Conservation (phyloP, 2,113 vertebrate species). For the Melozone crissalis region DNA sequence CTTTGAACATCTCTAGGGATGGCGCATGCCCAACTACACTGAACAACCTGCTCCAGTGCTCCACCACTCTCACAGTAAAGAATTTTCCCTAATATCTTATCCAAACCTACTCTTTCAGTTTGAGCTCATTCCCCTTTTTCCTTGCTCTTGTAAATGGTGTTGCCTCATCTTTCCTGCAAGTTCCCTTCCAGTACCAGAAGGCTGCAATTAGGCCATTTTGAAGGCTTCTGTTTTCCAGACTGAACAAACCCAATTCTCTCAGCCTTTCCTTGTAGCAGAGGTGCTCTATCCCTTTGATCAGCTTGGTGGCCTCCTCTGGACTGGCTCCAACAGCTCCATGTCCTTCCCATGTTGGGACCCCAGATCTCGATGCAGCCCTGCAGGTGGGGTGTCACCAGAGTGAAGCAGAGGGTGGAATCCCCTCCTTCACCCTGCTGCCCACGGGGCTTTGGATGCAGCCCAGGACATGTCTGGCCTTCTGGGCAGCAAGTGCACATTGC, state of each 20-base stretch:
- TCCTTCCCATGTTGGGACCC: neutral
- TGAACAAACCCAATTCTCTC: neutral
- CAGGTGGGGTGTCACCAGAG: neutral
- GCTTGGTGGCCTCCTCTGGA: neutral
- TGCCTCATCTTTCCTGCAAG: neutral
- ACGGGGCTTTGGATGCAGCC: neutral
- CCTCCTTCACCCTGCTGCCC: rapidly evolving
- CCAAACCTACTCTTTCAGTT: neutral
- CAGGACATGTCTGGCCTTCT: neutral
- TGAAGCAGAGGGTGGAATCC: neutral
- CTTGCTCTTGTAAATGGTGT: neutral
- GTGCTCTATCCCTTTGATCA: neutral
- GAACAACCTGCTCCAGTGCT: neutral
- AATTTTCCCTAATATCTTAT: neutral
- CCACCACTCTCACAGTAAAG: neutral
- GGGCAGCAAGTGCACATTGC: neutral
- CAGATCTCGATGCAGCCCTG: neutral
- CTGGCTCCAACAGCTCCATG: rapidly evolving
- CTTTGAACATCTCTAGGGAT: neutral
- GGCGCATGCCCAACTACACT: neutral
- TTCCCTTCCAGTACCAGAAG: neutral
- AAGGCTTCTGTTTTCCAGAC: neutral
- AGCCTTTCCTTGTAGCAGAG: neutral
- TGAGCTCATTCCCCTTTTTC: neutral
- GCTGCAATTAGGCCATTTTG: neutral